Percentiles rank a stretch among this genome's conserved stretches.
Conservation (phyloP, 2,113 vertebrate species). For the Pomatorhinus ruficollis region DNA sequence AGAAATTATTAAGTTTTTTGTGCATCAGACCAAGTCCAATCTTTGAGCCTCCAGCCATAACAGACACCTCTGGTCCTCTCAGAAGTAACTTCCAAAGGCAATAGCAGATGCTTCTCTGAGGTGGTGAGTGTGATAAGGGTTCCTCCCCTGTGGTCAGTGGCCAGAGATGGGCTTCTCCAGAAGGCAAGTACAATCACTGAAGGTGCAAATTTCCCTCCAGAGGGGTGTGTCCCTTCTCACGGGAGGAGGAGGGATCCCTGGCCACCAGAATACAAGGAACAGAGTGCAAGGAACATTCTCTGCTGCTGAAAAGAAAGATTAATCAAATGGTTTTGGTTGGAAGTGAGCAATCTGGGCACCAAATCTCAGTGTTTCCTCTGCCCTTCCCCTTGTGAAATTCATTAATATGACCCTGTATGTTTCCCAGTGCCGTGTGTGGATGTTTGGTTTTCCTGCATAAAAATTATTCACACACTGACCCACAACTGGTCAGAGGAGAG, state of each 20-base stretch:
- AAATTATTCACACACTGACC: not conserved
- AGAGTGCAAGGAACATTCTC: not conserved
- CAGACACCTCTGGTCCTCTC: not conserved
- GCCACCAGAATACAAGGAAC: not conserved
- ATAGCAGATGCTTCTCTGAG: not conserved
- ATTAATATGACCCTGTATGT: accelerated
- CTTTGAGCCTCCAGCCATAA: not conserved
- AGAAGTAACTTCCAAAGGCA: not conserved
- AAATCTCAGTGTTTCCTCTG: not conserved
- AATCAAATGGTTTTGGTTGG: not conserved
- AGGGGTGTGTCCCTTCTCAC: not conserved
- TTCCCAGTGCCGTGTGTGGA: not conserved
- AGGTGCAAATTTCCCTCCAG: not conserved
- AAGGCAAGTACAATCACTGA: not conserved
- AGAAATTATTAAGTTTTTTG: not conserved
- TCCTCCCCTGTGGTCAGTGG: not conserved
- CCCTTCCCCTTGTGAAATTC: not conserved
- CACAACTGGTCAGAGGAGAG: not conserved
- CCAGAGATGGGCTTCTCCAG: not conserved
- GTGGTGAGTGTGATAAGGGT: not conserved
- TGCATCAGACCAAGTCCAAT: not conserved
- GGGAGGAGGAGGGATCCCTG: not conserved
- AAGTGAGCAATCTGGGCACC: not conserved
- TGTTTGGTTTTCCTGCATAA: not conserved
- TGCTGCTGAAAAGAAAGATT: not conserved